Base-by-base conservation (phyloP, 2,113 vertebrate genomes). In the Vulpes ferrilata region DNA sequence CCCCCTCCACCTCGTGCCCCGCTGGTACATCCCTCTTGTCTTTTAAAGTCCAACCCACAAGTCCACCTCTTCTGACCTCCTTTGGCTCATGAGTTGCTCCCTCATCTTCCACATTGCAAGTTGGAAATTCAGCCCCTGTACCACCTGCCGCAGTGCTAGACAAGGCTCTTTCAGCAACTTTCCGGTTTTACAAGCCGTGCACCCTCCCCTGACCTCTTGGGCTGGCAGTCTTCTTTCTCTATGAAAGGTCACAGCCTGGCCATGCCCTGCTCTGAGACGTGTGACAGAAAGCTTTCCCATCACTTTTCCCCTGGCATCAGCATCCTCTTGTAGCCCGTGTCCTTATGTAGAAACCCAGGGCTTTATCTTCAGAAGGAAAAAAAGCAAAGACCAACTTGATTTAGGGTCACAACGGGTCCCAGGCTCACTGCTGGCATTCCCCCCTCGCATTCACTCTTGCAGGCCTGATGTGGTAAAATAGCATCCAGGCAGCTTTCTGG, bases 341-440 rank as follows among this genome's bases (percentile, higher is more conserved):
- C 84, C 67, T 93, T 16, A 6, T 3, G 17, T 15, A 67, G 57
- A 93, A 48, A 92, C 48, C 20, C 43, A 76, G 30, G 17, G 7
- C 90, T 96, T 93, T 69, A 30, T 71, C 89, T 95, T 93, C 16
- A 86, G 80, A 90, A 85, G 38, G 25, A 25, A 55, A 85, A 76
- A 90, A 88, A 6, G 60, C 67, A 59, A 60, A 94, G 23, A 80
- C 3, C 23, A 64, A 22, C 51, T 95, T 69, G 27, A 57, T n/a
- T 60, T 25, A 7, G 11, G 60, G 25, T 57, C 59, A 59, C 1
- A 62, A 67, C 43, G 57, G 64, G 78, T 67, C 65, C 51, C 38
- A 74, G 51, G 84, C 78, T 43, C 35, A 11, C 15, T 2, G 4
- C 74, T 32, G 17, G 20, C 27, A 25, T 55, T 76, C n/a, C 15